Conservation (phyloP, 2,888 invertebrate genomes). For the Protonemura montana region DNA sequence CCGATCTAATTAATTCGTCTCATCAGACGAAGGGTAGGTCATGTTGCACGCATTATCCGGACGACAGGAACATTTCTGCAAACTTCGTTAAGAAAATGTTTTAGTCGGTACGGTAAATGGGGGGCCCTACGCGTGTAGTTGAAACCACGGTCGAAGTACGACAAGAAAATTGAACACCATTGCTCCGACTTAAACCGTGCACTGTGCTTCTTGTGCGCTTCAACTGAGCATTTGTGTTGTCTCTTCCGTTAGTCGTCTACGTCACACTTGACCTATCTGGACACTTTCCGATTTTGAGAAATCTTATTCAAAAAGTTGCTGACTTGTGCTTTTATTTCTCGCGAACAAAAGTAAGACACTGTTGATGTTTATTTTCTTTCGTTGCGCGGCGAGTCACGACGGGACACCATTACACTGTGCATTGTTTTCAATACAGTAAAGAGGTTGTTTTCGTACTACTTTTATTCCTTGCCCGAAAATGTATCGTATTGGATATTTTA, state of each 20-base stretch:
- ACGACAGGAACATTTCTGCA: not conserved
- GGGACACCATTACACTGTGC: not conserved
- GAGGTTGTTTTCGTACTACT: not conserved
- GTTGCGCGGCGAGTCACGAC: not conserved
- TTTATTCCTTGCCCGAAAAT: not conserved
- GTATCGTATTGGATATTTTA: not conserved
- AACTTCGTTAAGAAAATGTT: not conserved
- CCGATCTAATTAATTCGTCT: conserved; percentile 12
- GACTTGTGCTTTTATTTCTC: not conserved
- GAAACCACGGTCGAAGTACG: too few species aligned
- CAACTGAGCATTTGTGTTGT: not conserved
- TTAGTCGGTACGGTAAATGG: not conserved
- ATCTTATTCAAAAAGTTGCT: too few species aligned
- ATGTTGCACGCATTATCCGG: not conserved
- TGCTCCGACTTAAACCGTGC: too few species aligned
- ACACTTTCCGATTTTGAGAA: not conserved
- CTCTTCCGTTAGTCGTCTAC: not conserved
- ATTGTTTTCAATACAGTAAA: not conserved
- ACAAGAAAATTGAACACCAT: not conserved
- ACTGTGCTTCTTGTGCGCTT: not conserved
- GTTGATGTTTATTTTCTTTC: not conserved
- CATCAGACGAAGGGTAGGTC: conserved; percentile 12
- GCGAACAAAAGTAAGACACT: not conserved
- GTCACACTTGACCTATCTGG: not conserved
- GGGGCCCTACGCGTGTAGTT: too few species aligned